A percentile compares a stretch with the other conserved stretches of the same genome.
Evolutionary conservation across 2,888 invertebrate species (phyloP).

Genomic region (Drosophila quinaria): DNA sequence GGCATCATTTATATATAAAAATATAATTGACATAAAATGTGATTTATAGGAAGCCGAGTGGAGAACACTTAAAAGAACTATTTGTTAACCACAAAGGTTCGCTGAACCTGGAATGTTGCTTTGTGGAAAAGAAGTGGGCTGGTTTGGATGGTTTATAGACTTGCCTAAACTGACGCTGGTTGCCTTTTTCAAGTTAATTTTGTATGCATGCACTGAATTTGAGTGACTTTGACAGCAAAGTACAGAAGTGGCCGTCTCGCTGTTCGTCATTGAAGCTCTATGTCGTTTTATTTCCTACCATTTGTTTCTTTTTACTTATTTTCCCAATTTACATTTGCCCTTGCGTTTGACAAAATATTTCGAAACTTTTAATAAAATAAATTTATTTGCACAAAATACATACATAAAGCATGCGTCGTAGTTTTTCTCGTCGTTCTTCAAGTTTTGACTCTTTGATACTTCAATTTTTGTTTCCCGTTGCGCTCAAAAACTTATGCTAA

Average conservation of each 20-base stretch:
- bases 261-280: constrained; percentile 17
- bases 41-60: too few species aligned
- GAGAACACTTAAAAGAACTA: constrained; percentile 47
- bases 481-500: constrained; percentile 66
- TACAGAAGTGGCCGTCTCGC: constrained; percentile 52
- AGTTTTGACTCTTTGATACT: constrained; percentile 61
- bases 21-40: too few species aligned
- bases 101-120: constrained; percentile 40
- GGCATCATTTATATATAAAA: too few species aligned
- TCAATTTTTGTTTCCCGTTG: constrained; percentile 60
- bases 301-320: constrained; percentile 37
- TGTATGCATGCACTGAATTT: constrained; percentile 76
- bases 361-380: constrained; percentile 75
- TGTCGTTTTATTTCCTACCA: constrained; percentile 11
- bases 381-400: constrained; percentile 70
- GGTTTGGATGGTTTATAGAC: constrained; percentile 4
- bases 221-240: constrained; percentile 64
- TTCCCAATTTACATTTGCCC: constrained; percentile 58
- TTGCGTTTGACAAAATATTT: constrained; percentile 65
- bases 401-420: constrained; percentile 60
- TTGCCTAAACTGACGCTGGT: constrained; percentile 12
- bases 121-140: constrained; percentile 31
- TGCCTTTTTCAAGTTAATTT: constrained; percentile 62
- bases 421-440: not conserved
- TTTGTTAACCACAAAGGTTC: constrained; percentile 57